phyloP scores from a whole-genome alignment of 1,140 invertebrate genomes.

The Zophobas morio region DNA sequence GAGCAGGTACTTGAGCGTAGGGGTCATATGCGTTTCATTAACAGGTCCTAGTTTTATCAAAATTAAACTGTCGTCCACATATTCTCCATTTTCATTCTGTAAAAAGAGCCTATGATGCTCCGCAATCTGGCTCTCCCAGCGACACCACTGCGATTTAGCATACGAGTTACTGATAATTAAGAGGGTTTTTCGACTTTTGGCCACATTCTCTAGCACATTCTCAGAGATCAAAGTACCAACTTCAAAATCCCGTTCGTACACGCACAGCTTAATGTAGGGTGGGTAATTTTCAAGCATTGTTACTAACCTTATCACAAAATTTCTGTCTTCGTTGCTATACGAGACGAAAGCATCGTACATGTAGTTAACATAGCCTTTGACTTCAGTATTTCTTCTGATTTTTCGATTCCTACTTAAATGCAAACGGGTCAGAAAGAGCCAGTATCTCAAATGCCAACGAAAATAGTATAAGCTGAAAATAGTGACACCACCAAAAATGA shows the following conservation, averaged over 20 bases:
- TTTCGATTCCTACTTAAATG: conserved; percentile 67
- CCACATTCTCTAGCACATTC: conserved; percentile 73
- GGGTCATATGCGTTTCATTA: conserved; percentile 69
- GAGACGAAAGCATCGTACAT: conserved; percentile 79
- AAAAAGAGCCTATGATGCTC: conserved; percentile 71
- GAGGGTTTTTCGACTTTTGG: conserved; percentile 74
- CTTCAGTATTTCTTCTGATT: conserved; percentile 55
- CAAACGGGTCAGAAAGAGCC: conserved; percentile 70
- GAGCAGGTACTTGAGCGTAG: conserved; percentile 73
- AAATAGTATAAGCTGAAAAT: conserved; percentile 55
- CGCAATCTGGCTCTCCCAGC: conserved; percentile 77
- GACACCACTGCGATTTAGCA: conserved; percentile 77
- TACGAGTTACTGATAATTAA: conserved; percentile 77
- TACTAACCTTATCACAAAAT: conserved; percentile 74
- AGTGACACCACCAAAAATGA: background rate
- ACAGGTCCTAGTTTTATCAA: conserved; percentile 74
- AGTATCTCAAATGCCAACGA: conserved; percentile 70
- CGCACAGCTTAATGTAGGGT: conserved; percentile 73
- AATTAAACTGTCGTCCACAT: conserved; percentile 72
- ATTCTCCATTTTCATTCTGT: conserved; percentile 65
- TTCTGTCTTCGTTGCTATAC: conserved; percentile 75
- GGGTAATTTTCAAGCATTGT: conserved; percentile 71
- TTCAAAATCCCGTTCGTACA: conserved; percentile 78
- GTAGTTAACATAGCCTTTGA: conserved; percentile 63
- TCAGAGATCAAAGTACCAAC: conserved; percentile 75